A percentile compares a stretch with the other conserved stretches of the same genome.
Conservation (phyloP, 2,113 vertebrate genomes). For the Stictonetta naevosa region DNA sequence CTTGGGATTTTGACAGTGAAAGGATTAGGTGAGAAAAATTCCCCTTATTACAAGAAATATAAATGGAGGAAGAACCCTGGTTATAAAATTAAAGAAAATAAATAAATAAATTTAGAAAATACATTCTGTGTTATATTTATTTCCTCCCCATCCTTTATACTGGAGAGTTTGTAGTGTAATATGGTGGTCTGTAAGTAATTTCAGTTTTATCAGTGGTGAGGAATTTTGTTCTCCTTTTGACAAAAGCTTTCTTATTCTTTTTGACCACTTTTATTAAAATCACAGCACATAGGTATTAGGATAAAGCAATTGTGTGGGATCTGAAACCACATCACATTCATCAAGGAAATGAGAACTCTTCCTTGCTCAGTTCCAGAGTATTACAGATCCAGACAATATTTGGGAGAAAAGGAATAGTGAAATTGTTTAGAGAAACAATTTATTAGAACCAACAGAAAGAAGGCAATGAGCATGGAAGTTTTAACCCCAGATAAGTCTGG, state of each 20-base stretch:
- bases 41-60: not conserved
- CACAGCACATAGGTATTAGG: not conserved
- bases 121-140: fast-evolving
- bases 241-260: not conserved
- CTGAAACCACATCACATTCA: not conserved
- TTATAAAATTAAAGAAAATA: not conserved
- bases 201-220: not conserved
- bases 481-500: not conserved
- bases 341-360: not conserved
- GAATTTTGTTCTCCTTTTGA: not conserved
- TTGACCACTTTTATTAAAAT: not conserved
- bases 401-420: not conserved
- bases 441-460: not conserved
- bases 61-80: not conserved
- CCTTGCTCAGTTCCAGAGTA: not conserved
- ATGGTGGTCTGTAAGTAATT: not conserved
- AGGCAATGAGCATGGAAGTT: not conserved
- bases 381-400: not conserved
- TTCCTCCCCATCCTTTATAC: fast-evolving
- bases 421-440: not conserved
- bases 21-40: not conserved
- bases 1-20: not conserved
- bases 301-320: not conserved
- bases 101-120: not conserved
- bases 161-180: not conserved